phyloP scores from a whole-genome alignment of 2,888 invertebrate species.

The Tillus elongatus region DNA sequence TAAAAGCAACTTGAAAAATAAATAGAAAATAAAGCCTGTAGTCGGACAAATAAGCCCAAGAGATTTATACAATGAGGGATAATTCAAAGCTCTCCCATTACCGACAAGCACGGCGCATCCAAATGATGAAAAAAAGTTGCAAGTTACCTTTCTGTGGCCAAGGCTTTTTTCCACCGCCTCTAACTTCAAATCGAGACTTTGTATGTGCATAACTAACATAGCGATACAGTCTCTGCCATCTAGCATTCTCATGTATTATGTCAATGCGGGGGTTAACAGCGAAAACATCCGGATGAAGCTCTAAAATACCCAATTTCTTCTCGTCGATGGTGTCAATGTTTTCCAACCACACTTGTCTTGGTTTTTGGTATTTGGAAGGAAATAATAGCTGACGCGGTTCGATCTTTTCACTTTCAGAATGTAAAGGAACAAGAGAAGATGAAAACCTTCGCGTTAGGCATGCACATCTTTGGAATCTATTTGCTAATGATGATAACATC shows the following conservation, averaged over 20 bases:
- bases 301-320: constrained; percentile 72
- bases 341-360: constrained; percentile 79
- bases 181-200: constrained; percentile 73
- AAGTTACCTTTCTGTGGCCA: constrained; percentile 88
- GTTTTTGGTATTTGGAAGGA: constrained; percentile 49
- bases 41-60: not conserved
- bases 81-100: not conserved
- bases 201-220: constrained; percentile 72
- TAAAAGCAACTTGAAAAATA: constrained; percentile 15
- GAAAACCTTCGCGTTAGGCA: too few species aligned
- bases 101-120: not conserved
- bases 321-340: constrained; percentile 68
- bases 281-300: constrained; percentile 84
- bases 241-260: constrained; percentile 73
- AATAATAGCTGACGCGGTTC: constrained; percentile 43
- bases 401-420: constrained; percentile 9
- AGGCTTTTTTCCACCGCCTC: constrained; percentile 86
- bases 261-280: constrained; percentile 77
- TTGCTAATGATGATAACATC: too few species aligned
- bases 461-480: too few species aligned
- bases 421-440: too few species aligned
- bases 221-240: constrained; percentile 77
- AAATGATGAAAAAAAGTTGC: not conserved
- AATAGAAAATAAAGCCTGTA: not conserved
- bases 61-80: not conserved